Base-by-base conservation (phyloP, 2,888 invertebrate genomes). In the Cephus spinipes region DNA sequence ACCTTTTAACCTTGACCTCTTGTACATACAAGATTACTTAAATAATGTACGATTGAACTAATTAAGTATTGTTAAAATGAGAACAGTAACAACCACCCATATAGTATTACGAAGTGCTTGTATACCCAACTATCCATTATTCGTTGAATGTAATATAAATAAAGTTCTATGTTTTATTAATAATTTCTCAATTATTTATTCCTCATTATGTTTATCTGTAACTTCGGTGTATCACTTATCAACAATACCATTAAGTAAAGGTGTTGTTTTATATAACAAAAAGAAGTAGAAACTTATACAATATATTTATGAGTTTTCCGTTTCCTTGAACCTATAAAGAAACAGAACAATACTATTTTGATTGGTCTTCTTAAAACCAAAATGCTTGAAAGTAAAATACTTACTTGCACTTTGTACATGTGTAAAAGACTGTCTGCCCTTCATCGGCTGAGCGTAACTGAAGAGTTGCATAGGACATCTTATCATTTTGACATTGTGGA, bases 371-470 rank as follows among this genome's bases (percentile, higher is more conserved):
- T 30, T 30, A 2, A 12, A 69, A 32, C 69, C 30, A 69, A 30
- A 80, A 75, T 40, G 0, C 40, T 15, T 40, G 6, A 40, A 40
- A 4, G 6, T 69, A 78, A 88, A 83, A 76, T 79, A 92, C 95
- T 91, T 93, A 96, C 95, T 95, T 96, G 95, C 99, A 99, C 89
- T 96, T 96, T 32, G 96, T 95, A 92, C 99, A 99, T 1, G 98
- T 98, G 89, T 97, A 99, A 92, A 99, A 99, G 3, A 99, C 98
- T 1, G 99, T 99, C 92, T 99, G 99, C 0, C 99, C 99, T 95
- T 99, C 99, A 94, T 99, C 99, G 32, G 99, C 99, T 0, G 99
- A 99, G 85, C 99, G 93, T 35, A 99, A 93, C 91, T 99, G 99
- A 76, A 98, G 92, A 0, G 99, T 99, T 9, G 98, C 97, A 91